Evolutionary conservation across 30 jellyfish, hydroid and myxozoan species (phyloP), one percentile per base, ranked within the genome.

Genomic region (Turritopsis dohrnii): DNA sequence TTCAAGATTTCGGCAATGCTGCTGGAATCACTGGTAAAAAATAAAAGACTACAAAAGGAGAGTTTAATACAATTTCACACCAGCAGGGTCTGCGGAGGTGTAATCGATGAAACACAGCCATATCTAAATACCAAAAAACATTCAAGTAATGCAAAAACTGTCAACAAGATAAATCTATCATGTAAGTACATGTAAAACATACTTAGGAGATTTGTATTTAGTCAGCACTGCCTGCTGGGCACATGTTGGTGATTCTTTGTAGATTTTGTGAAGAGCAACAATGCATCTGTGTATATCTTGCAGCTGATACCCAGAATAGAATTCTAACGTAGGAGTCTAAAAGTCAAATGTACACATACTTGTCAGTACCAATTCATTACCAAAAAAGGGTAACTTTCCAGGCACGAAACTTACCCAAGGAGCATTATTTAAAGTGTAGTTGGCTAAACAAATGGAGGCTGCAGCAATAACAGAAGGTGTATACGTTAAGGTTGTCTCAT

Each of bases 391-490:
- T n/a, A n/a, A n/a, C n/a, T n/a, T n/a, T n/a, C n/a, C n/a, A n/a
- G n/a, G n/a, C n/a, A n/a, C n/a, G n/a, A 8, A 29, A 52, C 96
- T 85, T 76, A 89, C 99, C 99, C 99, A 94, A 53, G 86, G 60
- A 28, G 90, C 80, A 84, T 65, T 52, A 60, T 85, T 85, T 25
- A 89, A 79, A 0, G 96, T 79, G 60, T 87, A 72, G 65, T 86
- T 81, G 1, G 99, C 97, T 52, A 88, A 53, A 82, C 92, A 89
- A 8, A 94, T 94, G 20, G 97, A 86, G 0, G 99, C 86, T 4
- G 99, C 99, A 71, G 99, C 99, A 31, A 94, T 89, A n/a, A 90
- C 83, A 52, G 99, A 94, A n/a, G 99, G 99, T 1, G 84, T 85
- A 29, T 94, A 94, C 52, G 81, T 76, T 71, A 94, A 66, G 81